Base-by-base conservation (phyloP, 2,888 invertebrate species). In the Autographa pulchrina region DNA sequence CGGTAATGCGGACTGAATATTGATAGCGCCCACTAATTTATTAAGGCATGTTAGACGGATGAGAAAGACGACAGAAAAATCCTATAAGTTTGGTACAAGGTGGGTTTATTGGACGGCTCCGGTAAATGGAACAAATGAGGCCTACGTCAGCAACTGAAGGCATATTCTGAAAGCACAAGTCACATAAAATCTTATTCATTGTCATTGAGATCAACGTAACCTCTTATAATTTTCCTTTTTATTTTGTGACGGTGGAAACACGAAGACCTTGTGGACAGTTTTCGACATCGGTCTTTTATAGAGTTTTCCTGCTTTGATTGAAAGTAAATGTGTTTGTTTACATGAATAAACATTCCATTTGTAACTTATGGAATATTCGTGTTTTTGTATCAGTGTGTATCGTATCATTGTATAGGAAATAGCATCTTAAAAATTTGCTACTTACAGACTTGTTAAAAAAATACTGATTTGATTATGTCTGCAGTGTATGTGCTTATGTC, bases 71-170 rank as follows among this genome's bases (percentile, higher is more conserved):
- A 61, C 70, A 71, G 62, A 64, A 80, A 77, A 70, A 69, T 68
- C 78, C 63, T 65, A 77, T 83, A 85, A 81, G 77, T 80, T 85
- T 74, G 61, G 68, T 68, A 71, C 74, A 75, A 82, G 72, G 80
- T 83, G 69, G 68, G 78, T 81, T 86, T 86, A 89, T 86, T 86
- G 80, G 82, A 77, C 78, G 81, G 77, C 65, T 81, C 68, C 79
- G 77, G 78, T 86, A 87, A 88, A 89, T 88, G 87, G 85, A 85
- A 86, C 85, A 86, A 90, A 88, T 87, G 83, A 85, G 84, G 75
- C 76, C 72, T 80, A 79, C 75, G 86, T 88, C 87, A 85, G 87
- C 86, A 72, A 56, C 18, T 31, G 9, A 60, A 65, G 76, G 67
- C 71, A 56, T 84, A 86, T 83, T 83, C 68, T 78, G 60, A 73